These are phyloP conservation scores for Carapus acus DNA, from an alignment of 2,797 vertebrate species.

Conservation along the genomic window DNA sequence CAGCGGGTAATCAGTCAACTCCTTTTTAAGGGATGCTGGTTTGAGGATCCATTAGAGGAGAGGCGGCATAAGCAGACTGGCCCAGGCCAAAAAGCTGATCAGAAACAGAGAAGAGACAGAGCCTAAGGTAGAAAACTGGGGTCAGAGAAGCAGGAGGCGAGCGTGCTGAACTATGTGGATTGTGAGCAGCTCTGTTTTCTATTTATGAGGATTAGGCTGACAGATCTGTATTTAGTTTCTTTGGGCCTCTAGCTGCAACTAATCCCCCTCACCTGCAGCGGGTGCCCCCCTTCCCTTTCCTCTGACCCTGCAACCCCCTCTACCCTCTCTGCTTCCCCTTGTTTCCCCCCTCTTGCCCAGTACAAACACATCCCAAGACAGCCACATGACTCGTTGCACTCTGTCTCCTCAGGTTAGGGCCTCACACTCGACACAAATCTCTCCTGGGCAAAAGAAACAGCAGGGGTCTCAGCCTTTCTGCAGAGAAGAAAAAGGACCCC, in stretches of 20 bases:
- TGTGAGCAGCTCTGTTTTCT: slow-evolving; percentile 76
- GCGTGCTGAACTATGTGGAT: slow-evolving; percentile 65
- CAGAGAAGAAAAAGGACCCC: slow-evolving; percentile 60
- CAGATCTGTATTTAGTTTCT: slow-evolving; percentile 82
- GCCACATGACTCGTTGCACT: slow-evolving; percentile 75
- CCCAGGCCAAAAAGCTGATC: slow-evolving; percentile 62
- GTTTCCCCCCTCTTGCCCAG: slow-evolving; percentile 56
- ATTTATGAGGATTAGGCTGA: slow-evolving; percentile 81
- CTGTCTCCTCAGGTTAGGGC: slow-evolving; percentile 74
- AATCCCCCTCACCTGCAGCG: slow-evolving; percentile 80
- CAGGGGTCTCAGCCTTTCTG: slow-evolving; percentile 61
- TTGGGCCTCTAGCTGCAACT: slow-evolving; percentile 75
- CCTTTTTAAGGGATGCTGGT: slow-evolving; percentile 64
- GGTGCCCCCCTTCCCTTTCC: slow-evolving; percentile 57
- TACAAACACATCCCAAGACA: slow-evolving; percentile 74
- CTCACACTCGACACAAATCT: slow-evolving; percentile 71
- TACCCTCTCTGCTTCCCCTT: slow-evolving; percentile 37
- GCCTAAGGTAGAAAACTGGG: slow-evolving; percentile 51
- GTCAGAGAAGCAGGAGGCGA: slow-evolving; percentile 50
- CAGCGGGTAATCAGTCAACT: slow-evolving; percentile 64
- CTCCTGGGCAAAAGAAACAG: slow-evolving; percentile 62
- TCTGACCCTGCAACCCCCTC: slow-evolving; percentile 64
- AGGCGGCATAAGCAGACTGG: slow-evolving; percentile 51
- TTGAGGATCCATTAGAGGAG: slow-evolving; percentile 64
- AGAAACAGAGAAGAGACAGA: slow-evolving; percentile 68